Evolutionary conservation across 2,113 vertebrate species (phyloP), one percentile per base, ranked within the genome.

Genomic region (Todiramphus saurophagus): DNA sequence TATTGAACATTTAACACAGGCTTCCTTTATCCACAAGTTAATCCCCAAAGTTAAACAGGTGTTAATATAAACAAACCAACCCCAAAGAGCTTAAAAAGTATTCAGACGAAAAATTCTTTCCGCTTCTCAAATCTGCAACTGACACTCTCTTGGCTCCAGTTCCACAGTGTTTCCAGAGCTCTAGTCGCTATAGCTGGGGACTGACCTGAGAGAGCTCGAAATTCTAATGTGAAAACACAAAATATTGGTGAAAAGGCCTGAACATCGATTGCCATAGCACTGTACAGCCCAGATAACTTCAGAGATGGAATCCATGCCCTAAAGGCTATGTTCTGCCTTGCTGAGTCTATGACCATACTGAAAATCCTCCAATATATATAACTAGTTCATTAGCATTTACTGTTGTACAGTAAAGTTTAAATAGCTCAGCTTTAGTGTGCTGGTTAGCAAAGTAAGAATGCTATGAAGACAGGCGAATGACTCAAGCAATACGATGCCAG

Each of bases 11-110:
- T 90, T 82, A 78, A 96, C 94, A 97, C 86, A 96, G 95, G 83
- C 89, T 94, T 84, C 67, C 83, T 97, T 96, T 78, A 96, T 95
- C 90, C 95, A 92, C 37, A 39, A 89, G 76, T 78, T 41, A 94
- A 92, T 79, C 88, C 95, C 73, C 77, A 90, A 93, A 96, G 92
- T 95, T 92, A 92, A 94, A 96, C 96, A 96, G 83, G 93, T 96
- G 95, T 96, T 97, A 97, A 96, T 27, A 96, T 89, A 96, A 96
- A 96, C 92, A 96, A 97, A 94, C 95, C 89, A 95, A 93, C 48
- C 73, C 91, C 83, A 72, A 93, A 92, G 83, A 94, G 88, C 92
- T 96, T 96, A 64, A 92, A 84, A 96, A 89, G 39, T 27, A 91
- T 92, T 95, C 96, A 89, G 77, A 76, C 56, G 60, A 37, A 72